These are phyloP conservation scores for Cherax quadricarinatus DNA, from an alignment of 1,140 invertebrate genomes.

Conservation along the genomic window DNA sequence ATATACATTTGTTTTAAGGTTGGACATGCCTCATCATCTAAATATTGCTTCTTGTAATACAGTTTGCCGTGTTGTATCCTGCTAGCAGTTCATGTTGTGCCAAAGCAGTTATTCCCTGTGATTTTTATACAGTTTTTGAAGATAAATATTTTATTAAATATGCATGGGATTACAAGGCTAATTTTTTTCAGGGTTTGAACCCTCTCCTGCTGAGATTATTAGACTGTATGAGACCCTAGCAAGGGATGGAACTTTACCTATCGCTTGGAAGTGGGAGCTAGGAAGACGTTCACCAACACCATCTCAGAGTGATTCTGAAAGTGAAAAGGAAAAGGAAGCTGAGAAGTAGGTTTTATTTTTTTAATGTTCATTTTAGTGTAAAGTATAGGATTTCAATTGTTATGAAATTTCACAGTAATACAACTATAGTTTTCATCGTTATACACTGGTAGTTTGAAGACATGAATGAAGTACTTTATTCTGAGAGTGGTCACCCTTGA, in stretches of 20 bases:
- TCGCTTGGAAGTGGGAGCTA: constrained; percentile 51
- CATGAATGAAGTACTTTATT: not conserved
- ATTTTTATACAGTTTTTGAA: no score
- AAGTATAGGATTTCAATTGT: not conserved
- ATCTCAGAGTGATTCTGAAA: constrained; percentile 55
- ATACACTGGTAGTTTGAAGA: not conserved
- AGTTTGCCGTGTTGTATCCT: no score
- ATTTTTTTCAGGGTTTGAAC: constrained; percentile 39
- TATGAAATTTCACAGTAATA: not conserved
- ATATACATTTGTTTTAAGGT: no score
- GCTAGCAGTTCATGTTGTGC: no score
- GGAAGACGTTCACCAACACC: constrained; percentile 56
- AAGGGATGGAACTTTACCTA: constrained; percentile 30
- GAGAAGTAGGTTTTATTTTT: not conserved
- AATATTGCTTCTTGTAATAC: no score
- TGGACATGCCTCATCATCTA: no score
- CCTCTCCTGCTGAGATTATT: constrained; percentile 38
- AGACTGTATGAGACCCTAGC: constrained; percentile 52
- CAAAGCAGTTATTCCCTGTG: no score
- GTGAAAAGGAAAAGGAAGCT: constrained; percentile 56
- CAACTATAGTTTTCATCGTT: not conserved
- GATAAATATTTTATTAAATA: no score
- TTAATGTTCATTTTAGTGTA: not conserved
- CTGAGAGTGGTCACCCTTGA: not conserved
- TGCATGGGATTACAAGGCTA: no score